Evolutionary conservation across 2,888 invertebrate genomes (phyloP), one percentile per base, ranked within the genome.

Genomic region (Chymomyza fuscimana): DNA sequence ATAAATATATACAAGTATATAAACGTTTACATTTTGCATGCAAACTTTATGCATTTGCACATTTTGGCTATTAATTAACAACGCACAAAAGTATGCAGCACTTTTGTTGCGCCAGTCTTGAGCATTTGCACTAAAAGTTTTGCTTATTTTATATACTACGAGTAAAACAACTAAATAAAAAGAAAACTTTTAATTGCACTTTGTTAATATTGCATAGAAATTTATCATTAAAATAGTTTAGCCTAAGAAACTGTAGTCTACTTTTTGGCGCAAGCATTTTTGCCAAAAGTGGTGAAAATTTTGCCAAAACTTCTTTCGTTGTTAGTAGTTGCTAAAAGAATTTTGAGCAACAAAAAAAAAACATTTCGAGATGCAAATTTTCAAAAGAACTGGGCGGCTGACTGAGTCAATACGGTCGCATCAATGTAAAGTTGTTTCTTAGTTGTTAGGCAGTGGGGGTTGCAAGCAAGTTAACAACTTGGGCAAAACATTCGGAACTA

Each of bases 131-230:
- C 40, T 12, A 46, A 46, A 46, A 46, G 3, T 46, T 46, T 46
- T 46, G 6, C 15, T 59, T 59, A 29, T 59, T n/a, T n/a, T 29
- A 5, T 61, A 15, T n/a, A 12, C n/a, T n/a, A 61, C 9, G 36
- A n/a, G 36, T 22, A 50, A 15, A 16, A 62, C 25, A 40, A 62
- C 19, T 25, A 36, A 36, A 22, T 46, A 25, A 62, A 22, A 63
- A 56, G 54, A 64, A 82, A 85, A 80, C 65, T 85, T 85, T 73
- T 73, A 80, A 82, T 82, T 76, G 76, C 76, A 74, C 67, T 85
- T 73, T 73, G 70, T 76, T 73, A 73, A 67, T 73, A 67, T 69
- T 61, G 67, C 66, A 65, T 65, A 63, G 64, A 76, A 77, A 80
- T 75, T 67, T 77, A 77, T 82, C 73, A 82, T 77, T 77, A 73